Evolutionary conservation across 2,113 vertebrate species (phyloP), one percentile per base, ranked within the genome.

Genomic region (Megaceryle torquata): DNA sequence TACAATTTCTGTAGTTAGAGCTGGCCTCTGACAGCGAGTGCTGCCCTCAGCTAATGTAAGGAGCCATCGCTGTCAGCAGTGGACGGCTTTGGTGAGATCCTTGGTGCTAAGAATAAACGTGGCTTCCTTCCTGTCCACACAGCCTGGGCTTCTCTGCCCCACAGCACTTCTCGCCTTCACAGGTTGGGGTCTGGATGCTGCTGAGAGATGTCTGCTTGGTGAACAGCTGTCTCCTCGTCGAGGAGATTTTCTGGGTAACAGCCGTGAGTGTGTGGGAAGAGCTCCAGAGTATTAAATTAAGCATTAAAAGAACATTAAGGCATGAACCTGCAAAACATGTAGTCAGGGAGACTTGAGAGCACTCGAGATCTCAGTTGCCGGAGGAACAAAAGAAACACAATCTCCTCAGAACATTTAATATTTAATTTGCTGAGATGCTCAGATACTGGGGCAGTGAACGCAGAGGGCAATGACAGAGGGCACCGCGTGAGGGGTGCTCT

Each of bases 301-400:
- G 57, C 83, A 89, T 96, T 96, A 96, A 87, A 96, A 89, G 77
- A 92, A 82, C 83, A 92, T 86, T 72, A 84, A 95, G 88, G 46
- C 31, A 20, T 25, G n/a, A 82, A 63, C 74, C 90, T 72, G 86
- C 59, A 85, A 63, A 41, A 59, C 17, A 50, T 53, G 70, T 76
- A 95, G 83, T 65, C 81, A 26, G 83, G 77, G 88, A 75, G 77
- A 90, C 57, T 7, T 72, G 82, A 91, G 92, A 90, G 50, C 70
- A 8, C 57, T 82, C 3, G 10, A 18, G 7, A 39, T 54, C 82
- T 86, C 72, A 43, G 68, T 74, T 91, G 74, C 61, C 70, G 85
- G 53, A 96, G 91, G 75, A 96, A 94, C 92, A 93, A 93, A 95
- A 94, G 96, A 95, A 96, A 95, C 63, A 29, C 35, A 79, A 95